Evolutionary conservation across 2,797 vertebrate species (phyloP).

Genomic region (Ibycter americanus): DNA sequence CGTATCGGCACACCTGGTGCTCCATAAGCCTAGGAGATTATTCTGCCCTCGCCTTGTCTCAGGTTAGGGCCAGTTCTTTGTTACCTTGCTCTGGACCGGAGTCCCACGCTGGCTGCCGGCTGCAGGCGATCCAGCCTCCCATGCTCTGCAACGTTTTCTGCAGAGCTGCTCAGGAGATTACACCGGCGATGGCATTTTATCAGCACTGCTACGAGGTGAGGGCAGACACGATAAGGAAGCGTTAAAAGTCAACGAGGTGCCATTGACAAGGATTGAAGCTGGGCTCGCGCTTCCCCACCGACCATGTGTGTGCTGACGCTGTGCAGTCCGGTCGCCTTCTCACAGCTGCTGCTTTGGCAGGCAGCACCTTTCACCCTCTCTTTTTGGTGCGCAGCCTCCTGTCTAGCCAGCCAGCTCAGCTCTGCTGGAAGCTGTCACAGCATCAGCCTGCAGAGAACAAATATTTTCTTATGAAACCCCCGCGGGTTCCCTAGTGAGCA

Average conservation of each 20-base stretch:
- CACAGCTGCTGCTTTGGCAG: not conserved
- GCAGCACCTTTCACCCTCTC: not conserved
- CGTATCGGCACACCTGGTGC: accelerated
- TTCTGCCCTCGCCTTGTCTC: accelerated
- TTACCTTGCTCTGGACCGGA: not conserved
- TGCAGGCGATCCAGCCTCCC: not conserved
- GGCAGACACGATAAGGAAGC: constrained; percentile 62
- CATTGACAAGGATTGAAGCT: constrained; percentile 49
- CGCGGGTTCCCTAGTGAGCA: accelerated
- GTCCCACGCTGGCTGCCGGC: not conserved
- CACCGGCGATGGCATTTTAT: constrained; percentile 66
- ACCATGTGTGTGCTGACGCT: constrained; percentile 24
- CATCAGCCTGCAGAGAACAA: not conserved
- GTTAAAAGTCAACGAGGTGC: constrained; percentile 77
- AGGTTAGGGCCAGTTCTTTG: not conserved
- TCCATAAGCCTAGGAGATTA: not conserved
- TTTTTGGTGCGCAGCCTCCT: not conserved
- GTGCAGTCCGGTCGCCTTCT: not conserved
- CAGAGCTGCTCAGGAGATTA: constrained; percentile 15
- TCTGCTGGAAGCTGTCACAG: not conserved
- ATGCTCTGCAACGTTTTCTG: not conserved
- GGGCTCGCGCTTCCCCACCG: constrained; percentile 4
- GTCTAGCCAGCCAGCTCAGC: not conserved
- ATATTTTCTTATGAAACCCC: accelerated
- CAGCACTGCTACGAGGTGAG: constrained; percentile 30